Evolutionary conservation across 2,797 vertebrate genomes (phyloP).

Genomic region (Pseudochromis fuscus): DNA sequence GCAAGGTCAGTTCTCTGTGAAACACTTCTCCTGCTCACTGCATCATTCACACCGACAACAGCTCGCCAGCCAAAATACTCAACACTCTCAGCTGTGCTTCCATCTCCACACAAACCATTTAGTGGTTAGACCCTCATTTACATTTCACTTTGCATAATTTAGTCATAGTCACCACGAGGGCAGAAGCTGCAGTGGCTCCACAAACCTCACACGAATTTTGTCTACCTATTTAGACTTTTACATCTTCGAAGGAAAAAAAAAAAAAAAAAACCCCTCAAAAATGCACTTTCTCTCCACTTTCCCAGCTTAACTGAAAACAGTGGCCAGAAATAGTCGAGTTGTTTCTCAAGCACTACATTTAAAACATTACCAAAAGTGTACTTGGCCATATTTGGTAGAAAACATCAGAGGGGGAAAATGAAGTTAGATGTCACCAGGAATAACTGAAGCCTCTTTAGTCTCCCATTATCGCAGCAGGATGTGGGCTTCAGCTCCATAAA

Average conservation of each 20-base stretch:
- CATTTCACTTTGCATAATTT: constrained; percentile 63
- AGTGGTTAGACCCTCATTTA: constrained; percentile 43
- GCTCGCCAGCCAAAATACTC: neutral
- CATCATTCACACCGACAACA: neutral
- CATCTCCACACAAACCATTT: neutral
- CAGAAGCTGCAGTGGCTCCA: neutral
- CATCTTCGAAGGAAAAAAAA: neutral
- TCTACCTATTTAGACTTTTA: neutral
- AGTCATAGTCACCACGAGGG: constrained; percentile 2
- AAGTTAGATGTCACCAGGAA: constrained; percentile 16
- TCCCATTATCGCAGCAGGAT: neutral
- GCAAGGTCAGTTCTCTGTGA: constrained; percentile 15
- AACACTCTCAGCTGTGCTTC: neutral
- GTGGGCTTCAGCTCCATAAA: neutral
- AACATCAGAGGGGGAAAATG: neutral
- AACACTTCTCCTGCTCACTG: neutral
- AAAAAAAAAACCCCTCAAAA: neutral
- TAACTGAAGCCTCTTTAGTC: constrained; percentile 6
- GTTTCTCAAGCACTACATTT: constrained; percentile 29
- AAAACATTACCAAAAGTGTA: constrained; percentile 18
- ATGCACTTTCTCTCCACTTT: neutral
- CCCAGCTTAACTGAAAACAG: constrained; percentile 29
- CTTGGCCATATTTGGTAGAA: constrained; percentile 50
- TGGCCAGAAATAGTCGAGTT: constrained; percentile 30
- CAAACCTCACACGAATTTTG: neutral